These are phyloP conservation scores for Pachymerium ferrugineum DNA, from an alignment of 2,888 invertebrate genomes.

Conservation along the genomic window DNA sequence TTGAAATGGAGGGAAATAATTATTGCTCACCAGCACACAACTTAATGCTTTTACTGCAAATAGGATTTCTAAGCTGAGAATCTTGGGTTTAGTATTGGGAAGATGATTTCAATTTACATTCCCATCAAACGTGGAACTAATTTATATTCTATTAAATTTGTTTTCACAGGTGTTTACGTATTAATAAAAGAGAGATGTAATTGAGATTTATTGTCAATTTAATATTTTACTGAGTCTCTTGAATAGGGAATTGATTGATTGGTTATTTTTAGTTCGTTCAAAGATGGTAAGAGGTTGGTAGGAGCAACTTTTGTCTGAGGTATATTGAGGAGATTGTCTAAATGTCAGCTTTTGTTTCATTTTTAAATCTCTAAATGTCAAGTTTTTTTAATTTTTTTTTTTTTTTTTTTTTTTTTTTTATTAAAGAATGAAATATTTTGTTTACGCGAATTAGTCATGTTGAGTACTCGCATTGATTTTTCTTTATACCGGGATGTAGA, in stretches of 20 bases:
- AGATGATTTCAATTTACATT: conserved; percentile 18
- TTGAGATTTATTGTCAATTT: neutral
- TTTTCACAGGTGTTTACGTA: neutral
- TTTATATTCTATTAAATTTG: neutral
- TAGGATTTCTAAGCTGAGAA: conserved; percentile 14
- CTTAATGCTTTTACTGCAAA: conserved; percentile 12
- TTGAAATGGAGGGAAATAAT: neutral
- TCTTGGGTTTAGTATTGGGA: neutral
- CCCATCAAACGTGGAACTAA: neutral
- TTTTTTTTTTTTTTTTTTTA: neutral
- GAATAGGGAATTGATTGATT: neutral
- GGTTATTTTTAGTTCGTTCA: conserved; percentile 10
- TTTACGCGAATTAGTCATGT: neutral
- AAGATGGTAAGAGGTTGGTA: too few species aligned
- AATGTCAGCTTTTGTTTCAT: too few species aligned
- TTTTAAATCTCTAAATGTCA: too few species aligned
- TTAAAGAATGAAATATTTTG: neutral
- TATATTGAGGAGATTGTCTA: too few species aligned
- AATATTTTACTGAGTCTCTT: neutral
- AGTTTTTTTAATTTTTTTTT: too few species aligned
- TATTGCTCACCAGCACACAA: neutral
- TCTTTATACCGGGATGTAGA: too few species aligned
- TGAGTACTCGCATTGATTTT: neutral
- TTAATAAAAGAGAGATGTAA: neutral
- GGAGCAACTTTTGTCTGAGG: too few species aligned